phyloP scores from a whole-genome alignment of 2,888 invertebrate species.

The Eupithecia subumbrata region DNA sequence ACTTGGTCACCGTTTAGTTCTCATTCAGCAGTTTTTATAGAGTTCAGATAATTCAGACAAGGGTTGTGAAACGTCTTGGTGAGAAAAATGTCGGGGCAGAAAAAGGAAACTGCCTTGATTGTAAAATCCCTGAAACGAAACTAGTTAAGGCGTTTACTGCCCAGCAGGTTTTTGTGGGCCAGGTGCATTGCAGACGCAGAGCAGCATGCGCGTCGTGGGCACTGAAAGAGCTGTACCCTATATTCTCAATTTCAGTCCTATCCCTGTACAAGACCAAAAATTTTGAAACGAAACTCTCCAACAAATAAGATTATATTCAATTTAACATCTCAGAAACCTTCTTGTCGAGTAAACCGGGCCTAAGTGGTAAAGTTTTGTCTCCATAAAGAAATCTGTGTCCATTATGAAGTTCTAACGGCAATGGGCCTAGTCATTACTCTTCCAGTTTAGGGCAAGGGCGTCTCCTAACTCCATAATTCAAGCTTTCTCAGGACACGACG shows the following conservation, averaged over 20 bases:
- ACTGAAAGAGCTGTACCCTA: neutral
- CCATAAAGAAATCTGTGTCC: constrained; percentile 31
- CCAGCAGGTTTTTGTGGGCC: too few relatives aligned
- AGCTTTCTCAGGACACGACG: constrained; percentile 55
- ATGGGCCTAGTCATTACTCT: constrained; percentile 62
- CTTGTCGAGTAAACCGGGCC: neutral
- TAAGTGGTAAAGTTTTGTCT: constrained; percentile 10
- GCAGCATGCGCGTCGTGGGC: neutral
- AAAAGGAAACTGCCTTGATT: neutral
- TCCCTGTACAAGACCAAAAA: neutral
- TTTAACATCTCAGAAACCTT: constrained; percentile 3
- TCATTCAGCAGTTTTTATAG: neutral
- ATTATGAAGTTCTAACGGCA: constrained; percentile 48
- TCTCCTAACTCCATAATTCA: constrained; percentile 55
- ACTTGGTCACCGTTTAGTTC: neutral
- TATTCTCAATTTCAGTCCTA: neutral
- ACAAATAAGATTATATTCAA: constrained; percentile 13
- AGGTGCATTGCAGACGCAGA: too few relatives aligned
- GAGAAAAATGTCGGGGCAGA: neutral
- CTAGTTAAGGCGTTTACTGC: neutral
- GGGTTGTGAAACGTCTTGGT: neutral
- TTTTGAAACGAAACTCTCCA: neutral
- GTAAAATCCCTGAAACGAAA: neutral
- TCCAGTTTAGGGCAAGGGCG: constrained; percentile 47
- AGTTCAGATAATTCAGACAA: neutral